phyloP scores from a whole-genome alignment of 2,888 invertebrate genomes.

The Tipula helvola region DNA sequence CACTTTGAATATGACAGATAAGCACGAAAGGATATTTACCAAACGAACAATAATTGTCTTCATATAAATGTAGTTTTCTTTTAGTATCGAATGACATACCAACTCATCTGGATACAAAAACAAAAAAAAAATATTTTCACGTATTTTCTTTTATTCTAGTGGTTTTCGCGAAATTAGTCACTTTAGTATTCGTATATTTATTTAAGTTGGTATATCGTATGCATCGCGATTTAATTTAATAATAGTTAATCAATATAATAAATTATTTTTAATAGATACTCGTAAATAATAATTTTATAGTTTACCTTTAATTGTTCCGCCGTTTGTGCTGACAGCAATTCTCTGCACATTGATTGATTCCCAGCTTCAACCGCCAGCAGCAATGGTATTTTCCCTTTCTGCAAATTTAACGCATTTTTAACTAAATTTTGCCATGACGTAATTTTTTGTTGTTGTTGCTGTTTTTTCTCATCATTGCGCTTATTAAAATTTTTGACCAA shows the following conservation, averaged over 20 bases:
- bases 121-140: not conserved
- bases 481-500: conserved; percentile 41
- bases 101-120: not conserved
- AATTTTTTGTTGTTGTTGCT: conserved; percentile 23
- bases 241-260: not conserved
- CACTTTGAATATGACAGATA: not conserved
- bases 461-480: conserved; percentile 39
- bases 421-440: conserved; percentile 42
- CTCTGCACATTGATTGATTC: conserved; percentile 89
- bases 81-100: not conserved
- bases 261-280: not conserved
- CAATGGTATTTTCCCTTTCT: conserved; percentile 89
- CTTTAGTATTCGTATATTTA: not conserved
- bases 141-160: not conserved
- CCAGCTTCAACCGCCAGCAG: conserved; percentile 90
- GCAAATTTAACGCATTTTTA: conserved; percentile 43
- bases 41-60: not conserved
- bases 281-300: not conserved
- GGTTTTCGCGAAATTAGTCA: not conserved
- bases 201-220: not conserved
- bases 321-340: conserved; percentile 76
- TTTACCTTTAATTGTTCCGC: conserved; percentile 71
- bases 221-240: not conserved
- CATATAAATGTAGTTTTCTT: not conserved
- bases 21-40: not conserved